Conservation (phyloP, 2,797 vertebrate species). For the Rhabdophis nuchalis region DNA sequence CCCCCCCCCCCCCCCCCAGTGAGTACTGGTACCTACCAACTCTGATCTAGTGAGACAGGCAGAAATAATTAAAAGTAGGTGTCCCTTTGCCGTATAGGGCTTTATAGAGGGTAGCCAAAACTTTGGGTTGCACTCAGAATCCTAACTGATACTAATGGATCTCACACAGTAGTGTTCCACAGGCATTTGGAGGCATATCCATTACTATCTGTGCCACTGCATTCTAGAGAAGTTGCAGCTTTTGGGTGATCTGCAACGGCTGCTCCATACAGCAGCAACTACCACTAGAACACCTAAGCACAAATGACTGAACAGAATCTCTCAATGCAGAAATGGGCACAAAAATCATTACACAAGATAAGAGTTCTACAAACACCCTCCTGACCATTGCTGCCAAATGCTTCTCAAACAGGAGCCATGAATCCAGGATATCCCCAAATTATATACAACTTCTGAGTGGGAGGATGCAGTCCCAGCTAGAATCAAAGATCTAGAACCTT, state of each 20-base stretch:
- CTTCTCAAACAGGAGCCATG: background rate
- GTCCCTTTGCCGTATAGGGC: background rate
- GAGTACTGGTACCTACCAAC: background rate
- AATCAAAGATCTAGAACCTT: background rate
- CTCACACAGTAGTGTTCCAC: background rate
- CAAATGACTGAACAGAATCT: background rate
- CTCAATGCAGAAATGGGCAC: background rate
- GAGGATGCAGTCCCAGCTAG: background rate
- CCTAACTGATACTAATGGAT: background rate
- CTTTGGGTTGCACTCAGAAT: background rate
- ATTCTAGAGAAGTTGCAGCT: background rate
- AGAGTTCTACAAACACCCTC: background rate
- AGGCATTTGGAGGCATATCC: background rate
- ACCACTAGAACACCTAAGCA: background rate
- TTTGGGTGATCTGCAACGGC: background rate
- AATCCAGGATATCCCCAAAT: background rate
- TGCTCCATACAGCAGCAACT: background rate
- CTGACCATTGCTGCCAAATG: background rate
- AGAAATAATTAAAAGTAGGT: background rate
- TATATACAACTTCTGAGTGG: background rate
- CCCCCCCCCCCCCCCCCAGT: background rate
- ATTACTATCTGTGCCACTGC: background rate
- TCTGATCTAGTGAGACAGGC: background rate
- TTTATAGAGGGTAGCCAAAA: background rate
- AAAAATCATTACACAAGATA: background rate